These are phyloP conservation scores for Lepidotrigona ventralis DNA, from an alignment of 1,140 invertebrate genomes.

Conservation along the genomic window DNA sequence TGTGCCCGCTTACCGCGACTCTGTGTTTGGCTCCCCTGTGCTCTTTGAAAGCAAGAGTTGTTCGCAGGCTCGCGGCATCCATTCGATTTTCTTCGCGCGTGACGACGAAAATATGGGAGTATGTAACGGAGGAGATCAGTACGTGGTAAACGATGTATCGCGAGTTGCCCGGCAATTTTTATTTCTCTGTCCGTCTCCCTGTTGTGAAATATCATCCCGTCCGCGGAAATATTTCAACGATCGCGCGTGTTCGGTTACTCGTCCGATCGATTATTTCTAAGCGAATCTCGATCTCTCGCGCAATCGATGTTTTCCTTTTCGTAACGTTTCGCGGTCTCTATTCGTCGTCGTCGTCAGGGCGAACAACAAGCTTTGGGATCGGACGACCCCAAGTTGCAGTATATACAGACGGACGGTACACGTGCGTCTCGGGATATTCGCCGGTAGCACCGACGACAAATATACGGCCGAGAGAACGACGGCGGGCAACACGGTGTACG, in stretches of 20 bases:
- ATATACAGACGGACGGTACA: neutral
- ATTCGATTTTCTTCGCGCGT: conserved; percentile 30
- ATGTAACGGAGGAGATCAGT: neutral
- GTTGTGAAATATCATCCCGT: neutral
- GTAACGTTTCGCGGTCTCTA: neutral
- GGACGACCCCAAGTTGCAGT: conserved; percentile 11
- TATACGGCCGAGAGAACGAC: conserved; percentile 41
- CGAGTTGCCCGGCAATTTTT: neutral
- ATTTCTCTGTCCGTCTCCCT: neutral
- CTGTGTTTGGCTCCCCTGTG: conserved; percentile 50
- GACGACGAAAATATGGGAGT: neutral
- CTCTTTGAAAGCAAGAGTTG: conserved; percentile 76
- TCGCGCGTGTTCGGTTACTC: neutral
- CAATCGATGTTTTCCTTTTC: neutral
- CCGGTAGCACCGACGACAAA: conserved; percentile 40
- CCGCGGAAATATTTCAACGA: neutral
- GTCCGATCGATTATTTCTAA: neutral
- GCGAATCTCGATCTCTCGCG: neutral
- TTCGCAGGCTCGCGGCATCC: conserved; percentile 29
- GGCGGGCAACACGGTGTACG: conserved; percentile 5
- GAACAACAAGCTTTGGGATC: neutral
- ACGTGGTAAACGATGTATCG: neutral
- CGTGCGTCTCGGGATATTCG: conserved; percentile 23
- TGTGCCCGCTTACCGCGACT: conserved; percentile 54
- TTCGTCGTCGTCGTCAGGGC: neutral